Conservation (phyloP, 30 jellyfish, hydroid and myxozoan species). For the Pseudorhiza aurosa region DNA sequence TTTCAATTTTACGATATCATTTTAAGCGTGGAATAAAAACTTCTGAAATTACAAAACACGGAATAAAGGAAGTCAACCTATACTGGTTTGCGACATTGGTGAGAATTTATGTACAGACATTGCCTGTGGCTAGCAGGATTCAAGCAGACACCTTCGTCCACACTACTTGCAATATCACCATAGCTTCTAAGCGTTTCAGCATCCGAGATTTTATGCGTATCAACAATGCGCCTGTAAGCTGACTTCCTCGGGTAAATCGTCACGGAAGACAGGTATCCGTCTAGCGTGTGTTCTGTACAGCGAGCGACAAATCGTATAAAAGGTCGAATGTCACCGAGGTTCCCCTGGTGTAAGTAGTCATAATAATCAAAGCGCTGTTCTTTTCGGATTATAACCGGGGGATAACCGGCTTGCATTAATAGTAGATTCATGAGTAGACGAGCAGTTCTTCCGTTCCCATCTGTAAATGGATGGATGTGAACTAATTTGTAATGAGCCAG, state of each 20-base stretch:
- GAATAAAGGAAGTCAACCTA: not conserved
- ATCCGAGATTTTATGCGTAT: slow-evolving; percentile 26
- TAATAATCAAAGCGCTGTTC: slow-evolving; percentile 87
- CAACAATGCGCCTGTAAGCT: slow-evolving; percentile 20
- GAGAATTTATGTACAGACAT: slow-evolving; percentile 8
- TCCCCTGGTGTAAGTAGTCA: slow-evolving; percentile 86
- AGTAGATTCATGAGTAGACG: slow-evolving; percentile 84
- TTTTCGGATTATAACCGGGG: slow-evolving; percentile 87
- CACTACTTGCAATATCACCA: not conserved
- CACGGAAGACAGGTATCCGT: slow-evolving; percentile 82
- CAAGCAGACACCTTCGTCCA: slow-evolving; percentile 19
- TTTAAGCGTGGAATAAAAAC: too few species aligned
- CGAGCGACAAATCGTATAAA: slow-evolving; percentile 93
- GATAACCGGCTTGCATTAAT: slow-evolving; percentile 94
- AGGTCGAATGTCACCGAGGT: slow-evolving; percentile 91
- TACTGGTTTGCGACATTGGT: slow-evolving; percentile 23
- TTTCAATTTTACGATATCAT: too few species aligned
- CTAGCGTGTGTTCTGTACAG: slow-evolving; percentile 87
- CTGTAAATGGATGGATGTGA: slow-evolving; percentile 87
- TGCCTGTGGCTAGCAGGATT: slow-evolving; percentile 39
- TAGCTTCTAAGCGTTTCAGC: slow-evolving; percentile 22
- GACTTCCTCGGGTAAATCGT: slow-evolving; percentile 71
- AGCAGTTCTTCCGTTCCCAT: slow-evolving; percentile 93
- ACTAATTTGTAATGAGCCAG: slow-evolving; percentile 89
- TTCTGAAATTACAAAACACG: too few species aligned